Evolutionary conservation across 2,888 invertebrate species (phyloP), one percentile per base, ranked within the genome.

Genomic region (Xestia c-nigrum): DNA sequence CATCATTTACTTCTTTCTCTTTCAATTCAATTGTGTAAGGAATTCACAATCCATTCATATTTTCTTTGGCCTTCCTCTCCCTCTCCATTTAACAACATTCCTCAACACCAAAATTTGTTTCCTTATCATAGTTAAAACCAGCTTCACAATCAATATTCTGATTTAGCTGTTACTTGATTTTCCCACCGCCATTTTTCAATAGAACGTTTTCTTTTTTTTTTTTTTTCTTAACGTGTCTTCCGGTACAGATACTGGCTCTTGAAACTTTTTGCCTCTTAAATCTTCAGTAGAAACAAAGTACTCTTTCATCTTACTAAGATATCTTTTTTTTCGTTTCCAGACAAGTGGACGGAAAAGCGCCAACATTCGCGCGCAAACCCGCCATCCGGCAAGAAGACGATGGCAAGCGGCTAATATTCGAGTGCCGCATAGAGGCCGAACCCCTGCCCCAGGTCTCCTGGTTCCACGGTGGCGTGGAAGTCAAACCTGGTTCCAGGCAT

Each of bases 261-360:
- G 40, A 3, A 40, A 1, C 1, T 40, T 14, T 3, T 72, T 4
- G 10, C 6, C 10, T 40, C 16, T 14, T 40, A 7, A 69, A 72
- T 40, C 14, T 40, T 6, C 14, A 14, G 1, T 21, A 73, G 14
- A 14, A 9, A 19, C 0, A 5, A n/a, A 14, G 55, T 46, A 10
- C 3, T 24, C n/a, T 4, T 14, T 14, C 2, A 66, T 55, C 5
- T 40, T 80, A n/a, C n/a, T 65, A 0, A 67, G 9, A 31, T 38
- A 5, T 38, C 16, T 31, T 6, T 43, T 4, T 64, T 31, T 1
- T 50, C 24, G 0, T 59, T 81, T 95, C 19, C 97, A 99, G 99
- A 97, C 99, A 99, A 99, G 98, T 99, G 97, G 99, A 99, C 97
- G 99, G 99, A 94, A 98, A 99, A 96, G 99, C 99, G 96, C 99